These are phyloP conservation scores for Teleopsis dalmanni DNA, from an alignment of 1,140 invertebrate genomes.

Conservation along the genomic window DNA sequence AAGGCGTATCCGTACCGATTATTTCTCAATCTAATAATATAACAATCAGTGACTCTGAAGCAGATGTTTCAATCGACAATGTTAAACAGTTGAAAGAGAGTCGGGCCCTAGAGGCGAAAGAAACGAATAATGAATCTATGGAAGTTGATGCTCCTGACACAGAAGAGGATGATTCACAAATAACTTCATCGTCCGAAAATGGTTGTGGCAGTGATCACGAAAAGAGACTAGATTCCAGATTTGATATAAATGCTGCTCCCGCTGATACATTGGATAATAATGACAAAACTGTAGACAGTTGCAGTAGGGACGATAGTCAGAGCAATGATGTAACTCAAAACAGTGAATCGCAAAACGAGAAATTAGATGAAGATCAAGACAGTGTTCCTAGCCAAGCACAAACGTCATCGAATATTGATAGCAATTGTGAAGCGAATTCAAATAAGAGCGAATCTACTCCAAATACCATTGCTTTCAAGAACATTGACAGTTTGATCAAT, in stretches of 20 bases:
- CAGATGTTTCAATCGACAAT: constrained; percentile 8
- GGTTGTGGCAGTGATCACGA: constrained; percentile 9
- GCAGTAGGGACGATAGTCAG: no score
- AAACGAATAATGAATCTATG: constrained; percentile 1
- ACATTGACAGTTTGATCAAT: constrained; percentile 4
- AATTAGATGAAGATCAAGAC: constrained; percentile 30
- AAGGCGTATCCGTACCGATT: constrained; percentile 31
- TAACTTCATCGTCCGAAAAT: constrained; percentile 28
- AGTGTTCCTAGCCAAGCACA: no score
- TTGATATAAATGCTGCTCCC: neutral
- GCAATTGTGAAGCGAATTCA: no score
- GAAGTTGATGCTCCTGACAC: constrained; percentile 12
- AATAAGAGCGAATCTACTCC: no score
- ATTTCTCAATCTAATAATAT: constrained; percentile 12
- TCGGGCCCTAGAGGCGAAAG: neutral
- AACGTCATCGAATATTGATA: no score
- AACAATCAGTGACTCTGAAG: constrained; percentile 10
- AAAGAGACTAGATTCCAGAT: neutral
- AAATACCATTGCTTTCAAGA: neutral
- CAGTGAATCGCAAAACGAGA: constrained; percentile 20
- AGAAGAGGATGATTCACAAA: constrained; percentile 31
- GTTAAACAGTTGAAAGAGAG: neutral
- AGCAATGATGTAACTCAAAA: constrained; percentile 12
- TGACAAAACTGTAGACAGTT: no score
- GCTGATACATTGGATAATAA: neutral